phyloP scores from a whole-genome alignment of 2,797 vertebrate genomes.

The Peromyscus eremicus region DNA sequence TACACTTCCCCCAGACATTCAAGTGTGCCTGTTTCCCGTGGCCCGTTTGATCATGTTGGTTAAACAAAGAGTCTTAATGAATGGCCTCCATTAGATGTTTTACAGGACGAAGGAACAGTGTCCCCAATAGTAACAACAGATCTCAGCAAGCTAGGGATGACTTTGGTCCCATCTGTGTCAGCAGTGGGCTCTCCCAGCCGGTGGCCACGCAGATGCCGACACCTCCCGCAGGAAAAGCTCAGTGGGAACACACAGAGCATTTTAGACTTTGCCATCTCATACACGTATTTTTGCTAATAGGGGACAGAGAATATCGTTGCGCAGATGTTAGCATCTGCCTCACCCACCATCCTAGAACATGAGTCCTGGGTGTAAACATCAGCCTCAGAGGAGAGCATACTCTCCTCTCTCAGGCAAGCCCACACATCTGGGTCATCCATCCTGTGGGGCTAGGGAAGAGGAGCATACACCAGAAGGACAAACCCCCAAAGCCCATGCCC shows the following conservation, averaged over 20 bases:
- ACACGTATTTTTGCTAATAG: background rate
- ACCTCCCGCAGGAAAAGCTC: background rate
- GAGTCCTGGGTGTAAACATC: background rate
- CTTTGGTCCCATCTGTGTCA: background rate
- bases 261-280: background rate
- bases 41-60: background rate
- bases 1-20: background rate
- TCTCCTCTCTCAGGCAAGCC: background rate
- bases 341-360: background rate
- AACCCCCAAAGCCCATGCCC: background rate
- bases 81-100: constrained; percentile 23
- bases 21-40: background rate
- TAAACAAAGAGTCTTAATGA: constrained; percentile 31
- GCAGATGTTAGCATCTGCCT: background rate
- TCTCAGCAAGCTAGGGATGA: background rate
- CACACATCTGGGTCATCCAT: background rate
- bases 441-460: too few relatives aligned
- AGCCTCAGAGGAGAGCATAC: background rate
- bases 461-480: background rate
- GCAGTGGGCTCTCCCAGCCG: background rate
- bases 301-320: background rate
- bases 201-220: background rate
- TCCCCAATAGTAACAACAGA: background rate
- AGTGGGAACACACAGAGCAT: background rate
- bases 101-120: background rate